A percentile compares a stretch with the other conserved stretches of the same genome.
phyloP scores from a whole-genome alignment of 2,797 vertebrate species.

The Melanotaenia pygmaea region DNA sequence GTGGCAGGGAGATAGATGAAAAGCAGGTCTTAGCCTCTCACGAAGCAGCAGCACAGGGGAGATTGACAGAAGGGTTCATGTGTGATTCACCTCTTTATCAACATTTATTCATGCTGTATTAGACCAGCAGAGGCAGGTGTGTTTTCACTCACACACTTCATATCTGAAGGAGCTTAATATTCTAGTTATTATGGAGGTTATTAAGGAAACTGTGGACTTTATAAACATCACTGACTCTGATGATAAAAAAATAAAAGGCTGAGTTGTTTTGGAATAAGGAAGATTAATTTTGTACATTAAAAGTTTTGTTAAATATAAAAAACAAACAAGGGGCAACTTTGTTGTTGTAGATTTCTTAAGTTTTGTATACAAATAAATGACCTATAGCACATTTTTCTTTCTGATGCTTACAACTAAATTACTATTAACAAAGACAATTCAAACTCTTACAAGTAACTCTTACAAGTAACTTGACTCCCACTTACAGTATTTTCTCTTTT shows the following conservation, averaged over 20 bases:
- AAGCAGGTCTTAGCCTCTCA: constrained; percentile 35
- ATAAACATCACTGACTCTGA: not conserved
- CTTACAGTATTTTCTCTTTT: not conserved
- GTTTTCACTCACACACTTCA: constrained; percentile 1
- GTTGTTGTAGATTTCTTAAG: not conserved
- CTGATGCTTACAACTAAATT: not conserved
- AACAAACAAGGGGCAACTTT: not conserved
- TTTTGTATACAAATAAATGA: not conserved
- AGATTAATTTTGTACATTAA: too few species aligned
- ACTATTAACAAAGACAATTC: not conserved
- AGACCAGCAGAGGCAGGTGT: constrained; percentile 34
- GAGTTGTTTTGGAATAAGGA: not conserved
- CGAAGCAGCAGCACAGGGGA: constrained; percentile 45
- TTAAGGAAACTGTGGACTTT: not conserved
- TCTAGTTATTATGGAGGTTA: constrained; percentile 3
- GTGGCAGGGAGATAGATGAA: constrained; percentile 53
- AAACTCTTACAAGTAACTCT: not conserved
- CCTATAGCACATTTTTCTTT: not conserved
- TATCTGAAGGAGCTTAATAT: constrained; percentile 18
- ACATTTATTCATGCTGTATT: constrained; percentile 33
- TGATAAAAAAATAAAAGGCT: not conserved
- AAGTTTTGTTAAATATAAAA: not conserved
- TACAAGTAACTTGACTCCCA: not conserved
- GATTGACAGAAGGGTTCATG: constrained; percentile 57
- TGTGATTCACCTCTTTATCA: constrained; percentile 56